Percentiles rank a stretch among this genome's conserved stretches.
Conservation (phyloP, 1,140 invertebrate species). For the Pissodes strobi region DNA sequence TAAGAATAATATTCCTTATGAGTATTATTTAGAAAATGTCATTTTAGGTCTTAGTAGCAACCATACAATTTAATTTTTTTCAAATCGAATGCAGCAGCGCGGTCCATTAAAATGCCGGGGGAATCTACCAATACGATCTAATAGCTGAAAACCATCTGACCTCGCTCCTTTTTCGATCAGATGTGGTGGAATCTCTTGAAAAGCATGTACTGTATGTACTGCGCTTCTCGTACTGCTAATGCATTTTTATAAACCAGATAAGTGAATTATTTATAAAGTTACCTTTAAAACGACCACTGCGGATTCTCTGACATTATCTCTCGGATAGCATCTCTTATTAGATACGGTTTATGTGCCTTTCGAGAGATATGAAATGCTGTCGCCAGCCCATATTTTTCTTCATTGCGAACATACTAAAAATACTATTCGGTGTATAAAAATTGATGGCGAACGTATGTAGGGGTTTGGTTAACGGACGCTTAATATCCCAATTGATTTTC, state of each 20-base stretch:
- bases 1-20: too few relatives aligned
- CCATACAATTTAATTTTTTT: too few relatives aligned
- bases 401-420: background rate
- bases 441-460: too few relatives aligned
- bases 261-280: slow-evolving; percentile 30
- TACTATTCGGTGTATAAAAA: background rate
- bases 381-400: background rate
- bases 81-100: background rate
- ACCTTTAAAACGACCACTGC: slow-evolving; percentile 3
- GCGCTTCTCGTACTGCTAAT: slow-evolving; percentile 9
- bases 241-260: slow-evolving; percentile 28
- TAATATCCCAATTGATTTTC: too few relatives aligned
- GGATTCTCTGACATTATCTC: slow-evolving; percentile 25
- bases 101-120: slow-evolving; percentile 9
- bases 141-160: slow-evolving; percentile 23
- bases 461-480: too few relatives aligned
- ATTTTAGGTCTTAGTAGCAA: too few relatives aligned
- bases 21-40: too few relatives aligned
- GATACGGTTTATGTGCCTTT: slow-evolving; percentile 21
- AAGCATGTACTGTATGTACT: background rate
- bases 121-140: slow-evolving; percentile 21
- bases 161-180: slow-evolving; percentile 21
- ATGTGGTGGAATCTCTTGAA: slow-evolving; percentile 5
- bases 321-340: slow-evolving; percentile 7
- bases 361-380: slow-evolving; percentile 14